Percentiles rank a stretch among this genome's conserved stretches.
These are phyloP conservation scores for human DNA, from an alignment of 2,113 vertebrate species.

Conservation along the genomic window DNA sequence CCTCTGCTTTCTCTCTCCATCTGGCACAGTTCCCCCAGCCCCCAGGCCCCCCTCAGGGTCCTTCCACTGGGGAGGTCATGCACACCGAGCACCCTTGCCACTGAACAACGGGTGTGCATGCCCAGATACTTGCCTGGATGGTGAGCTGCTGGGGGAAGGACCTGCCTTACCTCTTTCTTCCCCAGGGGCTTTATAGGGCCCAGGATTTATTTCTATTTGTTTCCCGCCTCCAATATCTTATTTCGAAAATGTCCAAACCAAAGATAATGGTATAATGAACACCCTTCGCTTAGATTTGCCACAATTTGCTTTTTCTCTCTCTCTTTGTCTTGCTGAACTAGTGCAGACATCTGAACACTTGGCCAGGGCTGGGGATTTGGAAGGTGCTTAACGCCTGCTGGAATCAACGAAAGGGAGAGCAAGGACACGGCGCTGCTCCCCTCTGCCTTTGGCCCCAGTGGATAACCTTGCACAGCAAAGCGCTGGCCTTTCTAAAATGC, in stretches of 20 bases:
- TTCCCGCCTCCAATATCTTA: background rate
- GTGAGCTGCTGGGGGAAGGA: background rate
- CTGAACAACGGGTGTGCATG: fast-evolving
- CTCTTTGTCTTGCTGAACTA: background rate
- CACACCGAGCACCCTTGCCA: fast-evolving
- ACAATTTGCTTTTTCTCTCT: background rate
- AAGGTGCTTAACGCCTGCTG: background rate
- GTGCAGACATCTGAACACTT: background rate
- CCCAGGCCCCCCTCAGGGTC: background rate
- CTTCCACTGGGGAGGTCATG: background rate
- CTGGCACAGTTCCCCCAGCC: background rate
- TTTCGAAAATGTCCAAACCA: background rate
- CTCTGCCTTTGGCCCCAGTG: background rate
- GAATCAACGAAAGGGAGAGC: background rate
- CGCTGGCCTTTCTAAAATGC: background rate
- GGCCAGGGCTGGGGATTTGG: background rate
- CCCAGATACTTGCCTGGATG: background rate
- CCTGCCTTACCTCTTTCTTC: background rate
- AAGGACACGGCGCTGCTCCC: fast-evolving
- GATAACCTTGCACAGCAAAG: background rate
- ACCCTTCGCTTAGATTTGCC: background rate
- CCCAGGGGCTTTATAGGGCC: background rate
- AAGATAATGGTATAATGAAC: background rate
- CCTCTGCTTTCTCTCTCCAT: background rate
- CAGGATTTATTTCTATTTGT: background rate